phyloP scores from a whole-genome alignment of 2,797 vertebrate species.

The Catamblyrhynchus diadema region DNA sequence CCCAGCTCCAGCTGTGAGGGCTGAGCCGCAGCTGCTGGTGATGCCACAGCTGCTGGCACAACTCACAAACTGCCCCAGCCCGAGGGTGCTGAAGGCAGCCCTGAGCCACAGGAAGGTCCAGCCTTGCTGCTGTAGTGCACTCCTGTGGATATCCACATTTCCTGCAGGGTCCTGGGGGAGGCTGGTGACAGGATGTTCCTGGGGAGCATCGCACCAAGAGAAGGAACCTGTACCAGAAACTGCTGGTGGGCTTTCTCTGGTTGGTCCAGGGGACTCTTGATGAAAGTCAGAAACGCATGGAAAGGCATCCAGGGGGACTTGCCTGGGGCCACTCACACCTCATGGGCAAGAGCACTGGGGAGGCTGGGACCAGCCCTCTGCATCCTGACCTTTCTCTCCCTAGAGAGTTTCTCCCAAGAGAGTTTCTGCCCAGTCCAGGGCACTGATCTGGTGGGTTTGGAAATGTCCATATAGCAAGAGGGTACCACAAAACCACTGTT shows the following conservation, averaged over 20 bases:
- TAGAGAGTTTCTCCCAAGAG: neutral
- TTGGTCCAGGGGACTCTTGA: neutral
- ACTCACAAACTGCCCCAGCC: accelerated
- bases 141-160: neutral
- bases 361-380: neutral
- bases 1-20: accelerated
- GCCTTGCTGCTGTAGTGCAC: accelerated
- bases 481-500: accelerated
- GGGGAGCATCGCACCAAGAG: accelerated
- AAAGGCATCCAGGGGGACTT: neutral
- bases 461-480: neutral
- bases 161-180: accelerated
- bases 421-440: neutral
- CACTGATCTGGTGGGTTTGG: neutral
- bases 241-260: neutral
- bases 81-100: neutral
- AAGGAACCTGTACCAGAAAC: neutral
- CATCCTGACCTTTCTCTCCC: neutral
- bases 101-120: neutral
- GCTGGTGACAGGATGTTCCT: neutral
- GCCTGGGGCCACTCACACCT: neutral
- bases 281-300: accelerated
- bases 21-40: neutral
- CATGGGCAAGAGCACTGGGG: neutral
- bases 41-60: neutral